Percentiles rank a stretch among this genome's conserved stretches.
These are phyloP conservation scores for Guaruba guarouba DNA, from an alignment of 2,113 vertebrate genomes.

Conservation along the genomic window DNA sequence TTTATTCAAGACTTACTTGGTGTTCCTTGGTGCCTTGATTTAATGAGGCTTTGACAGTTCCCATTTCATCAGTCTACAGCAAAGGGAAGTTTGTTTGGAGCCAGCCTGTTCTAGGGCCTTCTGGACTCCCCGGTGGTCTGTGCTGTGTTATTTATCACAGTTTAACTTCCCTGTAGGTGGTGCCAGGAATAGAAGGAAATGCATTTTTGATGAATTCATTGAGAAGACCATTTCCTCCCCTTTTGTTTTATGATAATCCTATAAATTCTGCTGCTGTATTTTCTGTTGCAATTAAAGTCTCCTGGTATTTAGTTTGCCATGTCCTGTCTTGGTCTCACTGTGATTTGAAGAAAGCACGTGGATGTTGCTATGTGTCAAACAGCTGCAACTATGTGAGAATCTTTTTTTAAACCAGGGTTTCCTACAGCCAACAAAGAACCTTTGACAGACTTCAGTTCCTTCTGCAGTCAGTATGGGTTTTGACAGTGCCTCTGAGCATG, in stretches of 20 bases:
- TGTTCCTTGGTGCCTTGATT: neutral
- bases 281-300: neutral
- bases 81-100: neutral
- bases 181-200: neutral
- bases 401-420: neutral
- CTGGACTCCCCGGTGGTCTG: neutral
- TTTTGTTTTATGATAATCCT: neutral
- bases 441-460: neutral
- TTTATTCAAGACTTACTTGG: neutral
- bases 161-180: neutral
- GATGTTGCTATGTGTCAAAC: neutral
- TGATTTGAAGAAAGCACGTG: neutral
- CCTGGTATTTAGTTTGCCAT: neutral
- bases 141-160: neutral
- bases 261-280: neutral
- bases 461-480: neutral
- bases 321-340: neutral
- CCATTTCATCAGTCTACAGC: neutral
- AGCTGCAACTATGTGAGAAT: neutral
- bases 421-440: neutral
- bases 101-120: neutral
- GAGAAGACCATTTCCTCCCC: neutral
- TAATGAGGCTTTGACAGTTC: neutral
- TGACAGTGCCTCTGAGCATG: neutral
- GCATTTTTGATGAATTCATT: neutral